Base-by-base conservation (phyloP, 1,140 invertebrate species). In the Panagrolaimus sp. region DNA sequence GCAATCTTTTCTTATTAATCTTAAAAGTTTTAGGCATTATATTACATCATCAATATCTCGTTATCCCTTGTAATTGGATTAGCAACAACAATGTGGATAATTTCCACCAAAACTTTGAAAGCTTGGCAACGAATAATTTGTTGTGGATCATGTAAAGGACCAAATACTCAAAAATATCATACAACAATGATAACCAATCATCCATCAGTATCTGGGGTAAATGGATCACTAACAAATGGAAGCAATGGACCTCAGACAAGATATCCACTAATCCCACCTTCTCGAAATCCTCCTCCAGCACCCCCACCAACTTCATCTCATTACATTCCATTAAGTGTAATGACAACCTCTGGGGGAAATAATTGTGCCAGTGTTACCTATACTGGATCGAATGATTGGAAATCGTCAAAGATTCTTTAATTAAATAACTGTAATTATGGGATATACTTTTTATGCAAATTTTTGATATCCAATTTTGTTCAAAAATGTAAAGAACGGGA, bases 41-140 rank as follows among this genome's bases (percentile, higher is more conserved):
- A 89, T 12, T 88, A 90, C 14, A 86, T 87, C 83, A 83, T 88
- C 63, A 87, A 87, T 71, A 85, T 88, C 43, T 84, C 87, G 52
- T 87, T 88, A 86, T 85, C 83, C 7, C 80, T 88, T 15, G 85
- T 87, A 7, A 86, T 87, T 21, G 88, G 88, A 1, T 85, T 88
- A 66, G 87, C 86, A 3, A 86, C 86, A 5, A 86, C 86, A n/a
- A 83, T 88, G 26, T 88, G 87, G 85, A 85, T 88, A 26, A 85
- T 87, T 82, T 87, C 86, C n/a, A 83, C 85, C 9, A 88, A 88
- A 69, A 87, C 86, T 15, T 73, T 86, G 63, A 75, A 75, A 43
- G 84, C 86, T 5, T 88, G 87, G 86, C 81, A 82, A 64, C 55
- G 73, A 12, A 69, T 77, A 15, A 63, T 80, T 28, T 79, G 72